These are phyloP conservation scores for Leptinotarsa lineolata DNA, from an alignment of 1,140 invertebrate species.

Conservation along the genomic window DNA sequence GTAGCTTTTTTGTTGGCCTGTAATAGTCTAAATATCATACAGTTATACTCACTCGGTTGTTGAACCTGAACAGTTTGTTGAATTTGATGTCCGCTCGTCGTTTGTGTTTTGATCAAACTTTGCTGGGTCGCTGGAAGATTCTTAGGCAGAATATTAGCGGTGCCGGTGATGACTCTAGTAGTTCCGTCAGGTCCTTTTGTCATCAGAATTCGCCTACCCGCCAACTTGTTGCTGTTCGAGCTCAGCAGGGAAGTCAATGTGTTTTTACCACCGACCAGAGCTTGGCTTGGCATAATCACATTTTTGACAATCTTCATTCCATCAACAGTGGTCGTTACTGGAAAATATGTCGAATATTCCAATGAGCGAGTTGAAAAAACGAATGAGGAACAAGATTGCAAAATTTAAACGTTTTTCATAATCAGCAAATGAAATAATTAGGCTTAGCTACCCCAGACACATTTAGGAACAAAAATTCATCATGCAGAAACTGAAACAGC, in stretches of 20 bases:
- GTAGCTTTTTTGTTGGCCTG: no score
- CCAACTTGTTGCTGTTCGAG: conserved; percentile 67
- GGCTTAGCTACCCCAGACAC: neutral
- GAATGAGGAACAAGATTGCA: neutral
- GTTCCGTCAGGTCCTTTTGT: conserved; percentile 80
- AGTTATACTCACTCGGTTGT: conserved; percentile 40
- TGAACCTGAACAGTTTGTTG: conserved; percentile 43
- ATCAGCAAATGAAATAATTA: neutral
- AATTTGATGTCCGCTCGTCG: conserved; percentile 38
- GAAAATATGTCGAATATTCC: conserved; percentile 19
- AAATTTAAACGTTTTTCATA: neutral
- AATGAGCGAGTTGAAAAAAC: neutral
- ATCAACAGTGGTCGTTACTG: conserved; percentile 58
- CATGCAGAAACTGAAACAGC: neutral
- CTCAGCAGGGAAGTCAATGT: conserved; percentile 71
- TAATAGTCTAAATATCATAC: neutral
- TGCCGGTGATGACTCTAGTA: conserved; percentile 70
- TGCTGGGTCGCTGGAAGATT: conserved; percentile 41
- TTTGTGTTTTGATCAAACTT: conserved; percentile 52
- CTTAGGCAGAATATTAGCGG: conserved; percentile 63
- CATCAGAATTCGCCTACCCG: conserved; percentile 77
- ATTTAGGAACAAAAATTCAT: neutral
- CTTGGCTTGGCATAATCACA: conserved; percentile 63
- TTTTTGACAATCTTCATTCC: conserved; percentile 66
- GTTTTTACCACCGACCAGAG: conserved; percentile 65